phyloP scores from a whole-genome alignment of 1,140 invertebrate species.

The Hylyphantes graminicola region DNA sequence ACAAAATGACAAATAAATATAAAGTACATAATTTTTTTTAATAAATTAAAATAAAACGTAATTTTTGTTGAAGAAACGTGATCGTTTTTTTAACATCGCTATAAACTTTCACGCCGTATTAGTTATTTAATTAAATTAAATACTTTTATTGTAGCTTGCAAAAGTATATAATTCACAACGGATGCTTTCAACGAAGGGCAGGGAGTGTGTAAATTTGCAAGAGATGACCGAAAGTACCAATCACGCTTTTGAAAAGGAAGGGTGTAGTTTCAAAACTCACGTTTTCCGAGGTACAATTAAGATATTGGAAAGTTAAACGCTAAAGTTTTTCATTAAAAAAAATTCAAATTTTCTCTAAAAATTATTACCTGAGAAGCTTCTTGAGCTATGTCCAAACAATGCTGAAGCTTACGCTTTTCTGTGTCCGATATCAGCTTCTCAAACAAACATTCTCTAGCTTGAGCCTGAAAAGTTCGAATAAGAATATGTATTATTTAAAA shows the following conservation, averaged over 20 bases:
- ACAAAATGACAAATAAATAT: not conserved
- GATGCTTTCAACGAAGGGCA: too few relatives aligned
- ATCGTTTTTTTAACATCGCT: too few relatives aligned
- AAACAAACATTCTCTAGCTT: constrained; percentile 92
- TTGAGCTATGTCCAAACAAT: constrained; percentile 87
- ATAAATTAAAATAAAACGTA: not conserved
- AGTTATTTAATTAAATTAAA: too few relatives aligned
- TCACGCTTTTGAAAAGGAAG: not conserved
- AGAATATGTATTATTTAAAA: not conserved
- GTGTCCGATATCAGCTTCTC: constrained; percentile 75
- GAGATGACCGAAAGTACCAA: not conserved
- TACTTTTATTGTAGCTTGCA: too few relatives aligned
- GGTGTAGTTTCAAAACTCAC: too few relatives aligned
- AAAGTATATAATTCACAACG: too few relatives aligned
- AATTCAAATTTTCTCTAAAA: not conserved
- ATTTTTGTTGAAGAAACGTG: not conserved
- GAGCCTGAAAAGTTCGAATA: constrained; percentile 71
- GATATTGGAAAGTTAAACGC: not conserved
- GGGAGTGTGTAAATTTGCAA: not conserved
- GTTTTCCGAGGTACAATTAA: not conserved
- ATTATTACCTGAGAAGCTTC: constrained; percentile 84
- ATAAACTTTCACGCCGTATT: too few relatives aligned
- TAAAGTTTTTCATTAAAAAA: too few relatives aligned
- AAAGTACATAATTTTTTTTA: not conserved
- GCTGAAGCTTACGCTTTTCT: constrained; percentile 75